These are phyloP conservation scores for Homarus americanus DNA, from an alignment of 1,140 invertebrate species.

Conservation along the genomic window DNA sequence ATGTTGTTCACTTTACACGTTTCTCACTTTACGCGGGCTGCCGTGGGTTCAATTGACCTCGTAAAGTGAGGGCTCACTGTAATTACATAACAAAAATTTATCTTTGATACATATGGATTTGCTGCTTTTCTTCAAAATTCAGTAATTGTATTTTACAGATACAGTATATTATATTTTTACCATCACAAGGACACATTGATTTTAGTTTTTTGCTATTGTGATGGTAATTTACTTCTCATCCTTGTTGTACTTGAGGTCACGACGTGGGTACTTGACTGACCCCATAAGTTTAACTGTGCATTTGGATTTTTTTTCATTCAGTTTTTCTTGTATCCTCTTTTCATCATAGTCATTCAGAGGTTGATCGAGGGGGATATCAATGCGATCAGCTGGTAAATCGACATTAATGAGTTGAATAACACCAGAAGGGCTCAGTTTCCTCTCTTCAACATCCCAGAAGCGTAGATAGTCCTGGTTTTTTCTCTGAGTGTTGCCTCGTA, in stretches of 20 bases:
- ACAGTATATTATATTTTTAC: background rate
- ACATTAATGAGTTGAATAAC: constrained; percentile 27
- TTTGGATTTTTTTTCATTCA: background rate
- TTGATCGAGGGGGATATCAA: constrained; percentile 40
- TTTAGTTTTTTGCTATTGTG: background rate
- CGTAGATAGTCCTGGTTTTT: background rate
- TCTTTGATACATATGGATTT: no score
- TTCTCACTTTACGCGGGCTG: no score
- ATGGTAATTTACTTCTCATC: background rate
- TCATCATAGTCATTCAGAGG: constrained; percentile 20
- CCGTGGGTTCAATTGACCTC: no score
- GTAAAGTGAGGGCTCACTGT: no score
- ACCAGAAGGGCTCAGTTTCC: background rate
- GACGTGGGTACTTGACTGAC: constrained; percentile 2
- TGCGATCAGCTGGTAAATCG: constrained; percentile 25
- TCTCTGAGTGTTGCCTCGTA: constrained; percentile 26
- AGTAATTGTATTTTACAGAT: background rate
- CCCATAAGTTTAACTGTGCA: constrained; percentile 36
- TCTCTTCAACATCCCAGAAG: constrained; percentile 32
- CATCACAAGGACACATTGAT: background rate
- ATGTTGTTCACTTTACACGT: no score
- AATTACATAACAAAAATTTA: no score
- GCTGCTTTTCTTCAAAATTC: no score
- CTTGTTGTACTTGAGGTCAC: background rate
- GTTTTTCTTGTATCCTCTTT: constrained; percentile 16